Evolutionary conservation across 2,113 vertebrate species (phyloP).

Genomic region (Corythoichthys intestinalis): DNA sequence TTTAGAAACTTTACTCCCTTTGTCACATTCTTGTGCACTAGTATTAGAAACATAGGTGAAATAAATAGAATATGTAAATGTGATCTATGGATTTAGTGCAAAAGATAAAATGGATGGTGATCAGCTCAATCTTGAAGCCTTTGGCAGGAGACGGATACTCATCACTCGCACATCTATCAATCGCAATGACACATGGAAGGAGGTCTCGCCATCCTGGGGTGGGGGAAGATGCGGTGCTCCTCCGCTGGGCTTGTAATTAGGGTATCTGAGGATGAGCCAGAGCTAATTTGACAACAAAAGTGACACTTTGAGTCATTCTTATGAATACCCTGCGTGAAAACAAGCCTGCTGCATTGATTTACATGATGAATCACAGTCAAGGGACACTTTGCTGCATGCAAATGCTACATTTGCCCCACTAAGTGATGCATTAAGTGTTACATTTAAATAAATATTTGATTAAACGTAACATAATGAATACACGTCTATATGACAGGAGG

Average conservation of each 20-base stretch:
- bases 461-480: neutral
- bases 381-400: neutral
- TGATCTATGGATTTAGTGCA: too few species aligned
- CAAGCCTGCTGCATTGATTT: constrained; percentile 6
- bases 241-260: neutral
- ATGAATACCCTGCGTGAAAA: constrained; percentile 1
- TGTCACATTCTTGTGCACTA: too few species aligned
- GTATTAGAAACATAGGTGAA: too few species aligned
- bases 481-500: neutral
- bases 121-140: neutral
- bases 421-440: neutral
- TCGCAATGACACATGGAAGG: neutral
- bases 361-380: neutral
- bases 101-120: neutral
- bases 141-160: neutral
- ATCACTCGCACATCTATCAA: neutral
- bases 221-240: neutral
- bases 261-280: neutral
- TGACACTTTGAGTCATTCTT: neutral
- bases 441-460: neutral
- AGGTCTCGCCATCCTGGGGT: neutral
- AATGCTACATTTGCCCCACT: neutral
- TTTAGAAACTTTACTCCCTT: too few species aligned
- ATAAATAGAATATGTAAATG: neutral
- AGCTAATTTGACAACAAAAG: constrained; percentile 2